These are phyloP conservation scores for Anthopleura xanthogrammica DNA, from an alignment of 92 coral and sea anemone species.

Conservation along the genomic window DNA sequence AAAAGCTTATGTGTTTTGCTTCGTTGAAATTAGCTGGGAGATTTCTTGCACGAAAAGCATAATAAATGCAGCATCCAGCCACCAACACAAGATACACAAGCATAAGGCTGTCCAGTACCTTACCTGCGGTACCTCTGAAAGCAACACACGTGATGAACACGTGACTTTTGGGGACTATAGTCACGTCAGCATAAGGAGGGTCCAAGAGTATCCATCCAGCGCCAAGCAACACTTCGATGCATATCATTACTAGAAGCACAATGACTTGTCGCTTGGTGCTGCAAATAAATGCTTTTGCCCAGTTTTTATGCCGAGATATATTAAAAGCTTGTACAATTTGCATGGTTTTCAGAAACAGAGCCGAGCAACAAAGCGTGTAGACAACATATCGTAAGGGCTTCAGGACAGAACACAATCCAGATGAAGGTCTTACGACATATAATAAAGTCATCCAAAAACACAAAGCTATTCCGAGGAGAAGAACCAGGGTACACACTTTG, in stretches of 20 bases:
- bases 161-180: slow-evolving; percentile 42
- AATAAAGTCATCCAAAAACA: slow-evolving; percentile 45
- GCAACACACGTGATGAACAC: slow-evolving; percentile 56
- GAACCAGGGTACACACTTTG: slow-evolving; percentile 47
- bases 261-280: slow-evolving; percentile 49
- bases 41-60: slow-evolving; percentile 60
- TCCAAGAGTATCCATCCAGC: slow-evolving; percentile 51
- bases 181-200: slow-evolving; percentile 47
- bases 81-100: slow-evolving; percentile 38
- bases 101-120: slow-evolving; percentile 39
- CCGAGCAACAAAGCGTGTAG: slow-evolving; percentile 51
- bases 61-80: slow-evolving; percentile 58
- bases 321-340: slow-evolving; percentile 56
- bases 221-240: slow-evolving; percentile 26
- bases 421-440: slow-evolving; percentile 40
- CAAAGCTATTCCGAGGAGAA: slow-evolving; percentile 40
- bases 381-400: slow-evolving; percentile 51
- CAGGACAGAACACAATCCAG: slow-evolving; percentile 31
- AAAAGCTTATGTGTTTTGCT: slow-evolving; percentile 64
- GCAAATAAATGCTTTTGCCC: slow-evolving; percentile 38
- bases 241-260: slow-evolving; percentile 28
- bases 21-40: slow-evolving; percentile 77
- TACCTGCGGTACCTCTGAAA: slow-evolving; percentile 32
- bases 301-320: slow-evolving; percentile 36
- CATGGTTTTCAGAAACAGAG: slow-evolving; percentile 58